Conservation (phyloP, 2,113 vertebrate species). For the Microcebus tavaratra region DNA sequence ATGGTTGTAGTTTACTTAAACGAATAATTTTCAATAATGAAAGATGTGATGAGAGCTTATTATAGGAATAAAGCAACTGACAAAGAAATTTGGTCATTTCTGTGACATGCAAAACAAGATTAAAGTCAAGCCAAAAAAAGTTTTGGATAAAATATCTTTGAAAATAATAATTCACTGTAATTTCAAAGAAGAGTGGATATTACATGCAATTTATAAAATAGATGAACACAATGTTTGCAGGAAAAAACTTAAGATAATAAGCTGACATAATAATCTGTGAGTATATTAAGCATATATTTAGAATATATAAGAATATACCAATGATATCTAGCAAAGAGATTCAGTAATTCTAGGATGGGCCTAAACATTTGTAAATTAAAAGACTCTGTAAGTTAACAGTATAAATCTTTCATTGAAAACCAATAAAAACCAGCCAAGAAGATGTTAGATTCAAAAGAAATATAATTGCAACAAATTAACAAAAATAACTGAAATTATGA, state of each 20-base stretch:
- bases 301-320: neutral
- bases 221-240: neutral
- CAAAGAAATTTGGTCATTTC: neutral
- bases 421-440: neutral
- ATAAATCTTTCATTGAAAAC: neutral
- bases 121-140: neutral
- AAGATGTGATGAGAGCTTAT: neutral
- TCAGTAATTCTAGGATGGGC: neutral
- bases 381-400: neutral
- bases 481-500: neutral
- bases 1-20: neutral
- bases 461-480: neutral
- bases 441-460: neutral
- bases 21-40: neutral
- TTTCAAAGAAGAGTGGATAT: neutral
- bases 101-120: neutral
- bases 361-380: neutral
- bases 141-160: neutral
- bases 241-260: neutral
- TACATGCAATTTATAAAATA: neutral
- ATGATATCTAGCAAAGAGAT: neutral
- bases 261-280: neutral
- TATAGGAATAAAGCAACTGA: neutral
- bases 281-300: neutral
- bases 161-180: neutral